Evolutionary conservation across 2,113 vertebrate genomes (phyloP).

Genomic region (Trachemys scripta): DNA sequence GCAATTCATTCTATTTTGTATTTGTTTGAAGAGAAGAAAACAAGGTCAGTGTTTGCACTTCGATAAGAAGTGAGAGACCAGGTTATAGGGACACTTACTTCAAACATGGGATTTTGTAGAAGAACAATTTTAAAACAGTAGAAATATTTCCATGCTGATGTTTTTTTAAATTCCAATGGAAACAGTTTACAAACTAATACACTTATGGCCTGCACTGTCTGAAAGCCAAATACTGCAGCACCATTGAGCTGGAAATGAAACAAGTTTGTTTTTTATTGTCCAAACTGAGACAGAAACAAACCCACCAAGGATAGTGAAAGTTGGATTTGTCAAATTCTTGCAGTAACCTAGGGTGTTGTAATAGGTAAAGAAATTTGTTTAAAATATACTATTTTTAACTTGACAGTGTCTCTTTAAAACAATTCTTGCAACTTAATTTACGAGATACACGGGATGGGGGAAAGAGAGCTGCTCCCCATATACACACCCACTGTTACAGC

Average conservation of each 20-base stretch:
- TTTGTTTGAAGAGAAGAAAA: background rate
- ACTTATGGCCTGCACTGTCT: background rate
- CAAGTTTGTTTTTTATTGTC: background rate
- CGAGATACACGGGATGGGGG: background rate
- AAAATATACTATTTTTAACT: constrained; percentile 21
- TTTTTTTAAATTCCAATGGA: background rate
- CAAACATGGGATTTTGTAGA: background rate
- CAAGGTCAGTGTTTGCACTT: background rate
- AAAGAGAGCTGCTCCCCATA: background rate
- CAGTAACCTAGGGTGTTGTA: background rate
- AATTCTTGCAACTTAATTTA: background rate
- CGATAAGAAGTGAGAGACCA: background rate
- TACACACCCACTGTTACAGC: background rate
- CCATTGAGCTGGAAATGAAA: background rate
- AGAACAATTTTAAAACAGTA: background rate
- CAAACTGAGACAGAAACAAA: background rate
- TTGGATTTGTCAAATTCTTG: background rate
- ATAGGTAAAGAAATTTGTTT: background rate
- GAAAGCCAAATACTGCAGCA: background rate
- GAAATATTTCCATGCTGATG: background rate
- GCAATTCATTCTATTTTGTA: background rate
- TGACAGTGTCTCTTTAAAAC: background rate
- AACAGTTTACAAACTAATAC: background rate
- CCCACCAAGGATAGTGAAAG: background rate
- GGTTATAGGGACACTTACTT: background rate